A percentile compares a stretch with the other conserved stretches of the same genome.
These are phyloP conservation scores for Tautogolabrus adspersus DNA, from an alignment of 2,113 vertebrate species.

Conservation along the genomic window DNA sequence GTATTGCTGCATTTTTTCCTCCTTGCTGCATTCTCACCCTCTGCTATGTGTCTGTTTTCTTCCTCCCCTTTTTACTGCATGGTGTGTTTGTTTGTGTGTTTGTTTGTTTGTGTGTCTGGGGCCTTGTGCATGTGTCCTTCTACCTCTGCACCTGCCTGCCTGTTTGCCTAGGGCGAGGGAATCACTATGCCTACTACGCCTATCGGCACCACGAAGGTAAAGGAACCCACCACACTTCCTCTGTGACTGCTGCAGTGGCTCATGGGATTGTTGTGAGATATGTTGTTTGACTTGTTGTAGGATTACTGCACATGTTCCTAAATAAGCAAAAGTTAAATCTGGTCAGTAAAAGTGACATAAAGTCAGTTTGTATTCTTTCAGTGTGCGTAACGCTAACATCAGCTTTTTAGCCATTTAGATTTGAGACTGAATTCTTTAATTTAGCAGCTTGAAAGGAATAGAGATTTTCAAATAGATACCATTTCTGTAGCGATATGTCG, in stretches of 20 bases:
- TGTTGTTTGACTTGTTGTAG: background rate
- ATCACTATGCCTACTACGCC: slow-evolving; percentile 97
- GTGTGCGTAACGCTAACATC: too few species aligned
- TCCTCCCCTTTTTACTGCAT: slow-evolving; percentile 86
- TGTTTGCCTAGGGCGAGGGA: slow-evolving; percentile 95
- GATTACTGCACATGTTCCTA: background rate
- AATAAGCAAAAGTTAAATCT: too few species aligned
- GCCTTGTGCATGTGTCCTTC: slow-evolving; percentile 89
- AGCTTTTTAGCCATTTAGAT: too few species aligned
- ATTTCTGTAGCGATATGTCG: too few species aligned
- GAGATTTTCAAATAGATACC: too few species aligned
- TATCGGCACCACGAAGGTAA: slow-evolving; percentile 93
- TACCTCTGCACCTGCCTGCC: slow-evolving; percentile 86
- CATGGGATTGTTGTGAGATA: slow-evolving; percentile 4
- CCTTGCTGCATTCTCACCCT: slow-evolving; percentile 88
- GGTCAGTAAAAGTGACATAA: too few species aligned
- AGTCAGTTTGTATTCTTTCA: too few species aligned
- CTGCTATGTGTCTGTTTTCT: slow-evolving; percentile 84
- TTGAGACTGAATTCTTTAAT: too few species aligned
- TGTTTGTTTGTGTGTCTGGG: slow-evolving; percentile 74
- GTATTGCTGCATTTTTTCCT: slow-evolving; percentile 64
- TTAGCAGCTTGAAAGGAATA: too few species aligned
- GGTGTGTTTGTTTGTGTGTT: slow-evolving; percentile 81
- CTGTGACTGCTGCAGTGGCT: slow-evolving; percentile 45
- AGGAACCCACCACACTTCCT: slow-evolving; percentile 62